A percentile compares a stretch with the other conserved stretches of the same genome.
Conservation (phyloP, 2,113 vertebrate species). For the Gymnarchus niloticus region DNA sequence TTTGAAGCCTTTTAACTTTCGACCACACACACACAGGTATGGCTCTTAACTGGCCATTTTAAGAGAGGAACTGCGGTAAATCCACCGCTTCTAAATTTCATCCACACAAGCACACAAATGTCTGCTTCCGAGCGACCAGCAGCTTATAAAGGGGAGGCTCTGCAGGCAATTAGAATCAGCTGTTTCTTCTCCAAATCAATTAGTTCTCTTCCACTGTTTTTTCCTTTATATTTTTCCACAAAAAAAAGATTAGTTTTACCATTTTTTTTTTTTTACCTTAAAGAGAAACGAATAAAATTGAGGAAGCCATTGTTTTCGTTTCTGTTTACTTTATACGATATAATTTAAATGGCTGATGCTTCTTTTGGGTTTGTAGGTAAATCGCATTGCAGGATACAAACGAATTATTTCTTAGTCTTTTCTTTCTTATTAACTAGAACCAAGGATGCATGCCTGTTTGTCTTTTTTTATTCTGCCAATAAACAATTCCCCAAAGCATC, state of each 20-base stretch:
- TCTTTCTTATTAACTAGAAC: background rate
- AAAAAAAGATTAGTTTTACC: background rate
- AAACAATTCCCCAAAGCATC: background rate
- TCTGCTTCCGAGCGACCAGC: background rate
- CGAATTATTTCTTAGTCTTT: background rate
- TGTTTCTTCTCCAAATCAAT: background rate
- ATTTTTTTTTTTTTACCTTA: background rate
- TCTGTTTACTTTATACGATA: background rate
- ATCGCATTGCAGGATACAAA: background rate
- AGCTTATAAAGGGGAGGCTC: background rate
- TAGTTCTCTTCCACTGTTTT: background rate
- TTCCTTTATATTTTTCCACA: background rate
- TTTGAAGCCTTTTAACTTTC: too few relatives aligned
- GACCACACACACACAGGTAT: too few relatives aligned
- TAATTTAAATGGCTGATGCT: background rate
- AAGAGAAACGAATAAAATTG: background rate
- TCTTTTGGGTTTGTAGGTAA: background rate
- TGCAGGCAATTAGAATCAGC: background rate
- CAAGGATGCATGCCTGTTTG: background rate
- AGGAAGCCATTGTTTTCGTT: background rate
- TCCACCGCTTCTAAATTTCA: background rate
- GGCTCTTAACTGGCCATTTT: too few relatives aligned
- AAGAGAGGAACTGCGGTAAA: background rate
- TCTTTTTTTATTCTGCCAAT: background rate
- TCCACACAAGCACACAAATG: background rate